Evolutionary conservation across 2,113 vertebrate genomes (phyloP).

Genomic region (Hassar affinis): DNA sequence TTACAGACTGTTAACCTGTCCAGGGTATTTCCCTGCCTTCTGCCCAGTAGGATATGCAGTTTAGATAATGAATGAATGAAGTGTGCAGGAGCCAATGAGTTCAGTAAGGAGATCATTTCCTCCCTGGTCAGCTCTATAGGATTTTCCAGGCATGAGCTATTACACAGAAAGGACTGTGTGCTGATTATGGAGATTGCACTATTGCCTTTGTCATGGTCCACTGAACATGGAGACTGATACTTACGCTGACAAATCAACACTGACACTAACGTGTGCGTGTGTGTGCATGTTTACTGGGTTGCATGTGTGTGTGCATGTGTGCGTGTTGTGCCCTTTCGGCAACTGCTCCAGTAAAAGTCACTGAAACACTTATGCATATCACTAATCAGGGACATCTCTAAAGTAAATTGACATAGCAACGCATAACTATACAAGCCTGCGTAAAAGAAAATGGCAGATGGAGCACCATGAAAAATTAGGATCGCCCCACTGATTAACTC

Average conservation of each 20-base stretch:
- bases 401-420: background rate
- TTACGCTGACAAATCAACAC: constrained; percentile 27
- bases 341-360: background rate
- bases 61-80: too few species aligned
- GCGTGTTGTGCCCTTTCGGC: background rate
- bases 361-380: background rate
- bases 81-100: background rate
- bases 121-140: constrained; percentile 4
- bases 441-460: background rate
- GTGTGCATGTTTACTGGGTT: background rate
- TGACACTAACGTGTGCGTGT: constrained; percentile 15
- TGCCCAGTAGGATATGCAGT: too few species aligned
- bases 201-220: constrained; percentile 30
- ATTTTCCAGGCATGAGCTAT: constrained; percentile 9
- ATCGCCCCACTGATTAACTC: background rate
- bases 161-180: background rate
- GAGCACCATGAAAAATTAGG: background rate
- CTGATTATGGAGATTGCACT: constrained; percentile 36
- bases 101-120: background rate
- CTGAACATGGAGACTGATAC: constrained; percentile 19
- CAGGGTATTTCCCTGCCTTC: too few species aligned
- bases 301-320: background rate
- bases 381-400: background rate
- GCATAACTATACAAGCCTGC: background rate
- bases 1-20: too few species aligned